These are phyloP conservation scores for Amazona finschi DNA, from an alignment of 2,797 vertebrate species.

Conservation along the genomic window DNA sequence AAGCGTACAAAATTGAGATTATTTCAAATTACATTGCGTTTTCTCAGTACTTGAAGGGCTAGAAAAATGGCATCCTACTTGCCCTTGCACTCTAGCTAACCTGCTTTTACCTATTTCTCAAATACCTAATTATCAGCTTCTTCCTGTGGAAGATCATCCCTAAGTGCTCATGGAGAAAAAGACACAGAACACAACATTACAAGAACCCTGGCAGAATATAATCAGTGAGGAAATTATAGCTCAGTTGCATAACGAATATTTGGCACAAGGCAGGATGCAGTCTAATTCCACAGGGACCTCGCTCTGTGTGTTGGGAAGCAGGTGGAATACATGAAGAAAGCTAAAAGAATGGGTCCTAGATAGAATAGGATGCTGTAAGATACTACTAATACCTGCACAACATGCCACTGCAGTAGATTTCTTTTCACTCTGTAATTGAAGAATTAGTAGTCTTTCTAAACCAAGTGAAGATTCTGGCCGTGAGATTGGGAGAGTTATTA, in stretches of 20 bases:
- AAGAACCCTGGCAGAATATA: neutral
- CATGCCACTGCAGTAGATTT: neutral
- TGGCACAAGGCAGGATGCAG: neutral
- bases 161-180: neutral
- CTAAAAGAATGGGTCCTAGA: neutral
- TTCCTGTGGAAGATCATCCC: neutral
- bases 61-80: neutral
- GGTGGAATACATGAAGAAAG: neutral
- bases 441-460: neutral
- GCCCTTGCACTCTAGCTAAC: rapidly evolving
- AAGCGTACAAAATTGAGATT: neutral
- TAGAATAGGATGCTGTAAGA: neutral
- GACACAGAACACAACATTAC: neutral
- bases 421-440: neutral
- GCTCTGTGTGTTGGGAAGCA: rapidly evolving
- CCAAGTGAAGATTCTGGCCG: neutral
- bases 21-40: neutral
- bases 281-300: neutral
- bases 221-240: neutral
- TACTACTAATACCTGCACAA: neutral
- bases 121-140: neutral
- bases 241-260: neutral
- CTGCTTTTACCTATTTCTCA: neutral
- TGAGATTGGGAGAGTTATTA: neutral
- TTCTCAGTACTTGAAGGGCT: neutral